A percentile compares a stretch with the other conserved stretches of the same genome.
Conservation (phyloP, 1,140 invertebrate species). For the Lerema accius region DNA sequence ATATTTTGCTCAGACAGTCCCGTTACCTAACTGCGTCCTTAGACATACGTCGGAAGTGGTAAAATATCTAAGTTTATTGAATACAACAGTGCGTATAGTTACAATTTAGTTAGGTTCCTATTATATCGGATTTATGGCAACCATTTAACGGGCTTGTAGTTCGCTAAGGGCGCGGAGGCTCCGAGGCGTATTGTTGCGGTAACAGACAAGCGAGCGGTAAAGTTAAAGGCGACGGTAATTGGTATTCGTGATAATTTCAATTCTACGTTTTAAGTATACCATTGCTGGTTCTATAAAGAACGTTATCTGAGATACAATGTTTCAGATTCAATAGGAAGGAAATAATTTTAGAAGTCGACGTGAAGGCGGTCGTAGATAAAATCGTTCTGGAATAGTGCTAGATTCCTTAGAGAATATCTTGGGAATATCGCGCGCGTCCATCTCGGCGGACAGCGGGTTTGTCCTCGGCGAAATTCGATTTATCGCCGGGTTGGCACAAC, state of each 20-base stretch:
- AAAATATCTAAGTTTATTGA: constrained; percentile 35
- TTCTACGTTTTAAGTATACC: constrained; percentile 5
- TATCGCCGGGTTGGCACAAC: constrained; percentile 68
- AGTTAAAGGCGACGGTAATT: constrained; percentile 24
- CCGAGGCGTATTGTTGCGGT: constrained; percentile 25
- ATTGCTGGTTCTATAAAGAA: constrained; percentile 13
- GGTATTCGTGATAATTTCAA: constrained; percentile 24
- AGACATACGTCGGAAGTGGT: constrained; percentile 13
- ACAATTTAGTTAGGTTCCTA: constrained; percentile 38
- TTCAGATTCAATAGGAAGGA: constrained; percentile 29
- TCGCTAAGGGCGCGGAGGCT: constrained; percentile 34
- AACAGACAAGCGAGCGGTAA: constrained; percentile 22
- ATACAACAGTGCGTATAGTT: constrained; percentile 36
- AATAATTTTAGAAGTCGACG: constrained; percentile 26
- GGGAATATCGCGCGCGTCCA: constrained; percentile 64
- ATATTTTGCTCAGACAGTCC: constrained; percentile 1
- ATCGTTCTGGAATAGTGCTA: constrained; percentile 30
- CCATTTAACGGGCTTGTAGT: constrained; percentile 39
- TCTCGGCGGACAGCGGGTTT: constrained; percentile 60
- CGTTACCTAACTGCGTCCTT: constrained; percentile 3
- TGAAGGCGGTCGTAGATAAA: constrained; percentile 11
- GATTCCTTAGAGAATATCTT: constrained; percentile 53
- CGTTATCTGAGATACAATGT: constrained; percentile 10
- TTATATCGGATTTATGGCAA: constrained; percentile 43
- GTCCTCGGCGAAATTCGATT: constrained; percentile 74